Evolutionary conservation across 1,140 invertebrate genomes (phyloP), one percentile per base, ranked within the genome.

Genomic region (Meteorus sp.): DNA sequence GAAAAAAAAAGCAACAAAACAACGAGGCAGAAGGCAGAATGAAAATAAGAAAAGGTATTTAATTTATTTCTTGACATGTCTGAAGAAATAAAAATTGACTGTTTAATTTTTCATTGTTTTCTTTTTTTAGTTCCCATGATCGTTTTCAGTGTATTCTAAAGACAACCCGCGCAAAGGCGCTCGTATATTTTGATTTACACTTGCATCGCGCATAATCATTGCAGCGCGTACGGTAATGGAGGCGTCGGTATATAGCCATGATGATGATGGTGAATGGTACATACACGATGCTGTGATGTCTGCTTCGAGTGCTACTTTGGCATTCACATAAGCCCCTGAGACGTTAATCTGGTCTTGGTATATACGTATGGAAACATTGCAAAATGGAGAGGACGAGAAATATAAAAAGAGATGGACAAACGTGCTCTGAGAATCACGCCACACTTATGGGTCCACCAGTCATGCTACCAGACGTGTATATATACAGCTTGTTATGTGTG

Each of bases 351-450:
- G 53, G 27, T 44, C 27, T 55, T 13, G 27, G n/a, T 17, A 20
- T 13, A 17, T 29, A 9, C 22, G 27, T 11, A 17, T 35, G 48
- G n/a, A 20, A 35, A 37, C 3, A 0, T 3, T 35, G 23, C 6
- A 22, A 37, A 37, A 5, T 19, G 5, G 5, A 44, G 22, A 44
- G 19, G 27, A 23, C n/a, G 19, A 22, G 19, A 25, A 48, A 31
- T 13, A 51, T 15, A 55, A 23, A 15, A 31, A 13, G 4, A 17
- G 23, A 33, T 3, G 33, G 53, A 56, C 53, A 45, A 56, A 56
- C 53, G 43, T 19, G 33, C 51, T 54, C 51, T 41, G 35, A 39
- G 51, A 54, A 54, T 54, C 51, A n/a, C n/a, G n/a, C n/a, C n/a
- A n/a, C n/a, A n/a, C n/a, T n/a, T 22, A 9, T 15, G n/a, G 22